Evolutionary conservation across 2,113 vertebrate species (phyloP).

Genomic region (Pollachius pollachius): DNA sequence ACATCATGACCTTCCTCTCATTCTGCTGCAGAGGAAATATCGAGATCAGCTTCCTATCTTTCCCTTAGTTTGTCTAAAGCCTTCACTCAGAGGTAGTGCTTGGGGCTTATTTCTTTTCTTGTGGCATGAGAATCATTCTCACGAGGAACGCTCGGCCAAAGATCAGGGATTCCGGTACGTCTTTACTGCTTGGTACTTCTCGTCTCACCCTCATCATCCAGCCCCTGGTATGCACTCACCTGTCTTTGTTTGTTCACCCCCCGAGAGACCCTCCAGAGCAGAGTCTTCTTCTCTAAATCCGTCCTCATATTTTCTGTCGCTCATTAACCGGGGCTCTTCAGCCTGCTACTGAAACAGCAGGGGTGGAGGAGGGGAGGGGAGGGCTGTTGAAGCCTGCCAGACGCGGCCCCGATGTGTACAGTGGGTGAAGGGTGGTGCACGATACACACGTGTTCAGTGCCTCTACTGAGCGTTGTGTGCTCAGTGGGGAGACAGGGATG

Average conservation of each 20-base stretch:
- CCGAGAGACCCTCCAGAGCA: slow-evolving; percentile 34
- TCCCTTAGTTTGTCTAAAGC: neutral
- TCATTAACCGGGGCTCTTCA: slow-evolving; percentile 41
- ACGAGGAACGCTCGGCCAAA: slow-evolving; percentile 9
- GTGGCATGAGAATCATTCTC: too few species aligned
- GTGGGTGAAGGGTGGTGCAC: too few species aligned
- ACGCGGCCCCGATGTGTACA: too few species aligned
- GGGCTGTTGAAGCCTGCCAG: neutral
- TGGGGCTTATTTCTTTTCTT: slow-evolving; percentile 1
- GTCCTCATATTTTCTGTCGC: slow-evolving; percentile 32
- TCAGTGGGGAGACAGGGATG: too few species aligned
- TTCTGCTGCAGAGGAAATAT: neutral
- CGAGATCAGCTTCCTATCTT: slow-evolving; percentile 4
- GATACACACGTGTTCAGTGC: too few species aligned
- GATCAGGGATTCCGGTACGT: slow-evolving; percentile 8
- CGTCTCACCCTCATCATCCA: slow-evolving; percentile 36
- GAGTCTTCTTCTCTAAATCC: slow-evolving; percentile 43
- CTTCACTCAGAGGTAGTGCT: neutral
- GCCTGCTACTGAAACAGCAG: slow-evolving; percentile 2
- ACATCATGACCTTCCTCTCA: slow-evolving; percentile 8
- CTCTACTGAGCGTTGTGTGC: too few species aligned
- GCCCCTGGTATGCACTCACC: slow-evolving; percentile 14
- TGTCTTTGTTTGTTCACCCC: slow-evolving; percentile 27
- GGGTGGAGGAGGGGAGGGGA: neutral
- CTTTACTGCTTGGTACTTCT: slow-evolving; percentile 16